Evolutionary conservation across 2,888 invertebrate genomes (phyloP).

Genomic region (Stenurella melanura): DNA sequence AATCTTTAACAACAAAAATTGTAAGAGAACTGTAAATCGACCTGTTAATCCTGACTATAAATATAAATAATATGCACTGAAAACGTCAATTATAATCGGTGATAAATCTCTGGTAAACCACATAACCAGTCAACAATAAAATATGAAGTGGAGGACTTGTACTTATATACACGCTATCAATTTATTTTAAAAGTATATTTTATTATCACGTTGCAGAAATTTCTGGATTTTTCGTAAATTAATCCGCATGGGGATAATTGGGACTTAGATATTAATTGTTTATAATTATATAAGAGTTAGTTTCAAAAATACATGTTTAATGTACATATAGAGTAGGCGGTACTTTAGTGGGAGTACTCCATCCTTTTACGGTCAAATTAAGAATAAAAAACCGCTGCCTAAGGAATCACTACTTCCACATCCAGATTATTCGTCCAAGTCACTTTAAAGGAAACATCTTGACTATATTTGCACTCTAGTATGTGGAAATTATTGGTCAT

Average conservation of each 20-base stretch:
- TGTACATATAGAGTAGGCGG: too few relatives aligned
- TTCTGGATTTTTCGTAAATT: background rate
- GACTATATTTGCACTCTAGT: too few relatives aligned
- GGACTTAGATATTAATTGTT: background rate
- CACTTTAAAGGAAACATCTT: too few relatives aligned
- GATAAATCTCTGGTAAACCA: constrained; percentile 64
- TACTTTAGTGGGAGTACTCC: too few relatives aligned
- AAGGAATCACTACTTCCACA: too few relatives aligned
- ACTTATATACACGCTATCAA: constrained; percentile 59
- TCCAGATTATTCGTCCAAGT: too few relatives aligned
- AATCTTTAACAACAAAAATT: constrained; percentile 52
- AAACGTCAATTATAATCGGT: constrained; percentile 66
- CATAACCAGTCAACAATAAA: constrained; percentile 63
- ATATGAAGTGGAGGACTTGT: constrained; percentile 62
- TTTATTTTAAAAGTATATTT: constrained; percentile 58
- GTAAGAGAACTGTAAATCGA: constrained; percentile 61
- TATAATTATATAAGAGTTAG: too few relatives aligned
- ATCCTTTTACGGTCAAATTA: too few relatives aligned
- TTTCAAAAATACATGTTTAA: too few relatives aligned
- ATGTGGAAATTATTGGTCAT: too few relatives aligned
- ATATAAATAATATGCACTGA: constrained; percentile 66
- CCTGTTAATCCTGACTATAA: constrained; percentile 63
- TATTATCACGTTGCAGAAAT: constrained; percentile 46
- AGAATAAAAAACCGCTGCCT: too few relatives aligned
- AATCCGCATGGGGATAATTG: background rate